Conservation (phyloP, 1,140 invertebrate genomes). For the Lasaia peninsularis region DNA sequence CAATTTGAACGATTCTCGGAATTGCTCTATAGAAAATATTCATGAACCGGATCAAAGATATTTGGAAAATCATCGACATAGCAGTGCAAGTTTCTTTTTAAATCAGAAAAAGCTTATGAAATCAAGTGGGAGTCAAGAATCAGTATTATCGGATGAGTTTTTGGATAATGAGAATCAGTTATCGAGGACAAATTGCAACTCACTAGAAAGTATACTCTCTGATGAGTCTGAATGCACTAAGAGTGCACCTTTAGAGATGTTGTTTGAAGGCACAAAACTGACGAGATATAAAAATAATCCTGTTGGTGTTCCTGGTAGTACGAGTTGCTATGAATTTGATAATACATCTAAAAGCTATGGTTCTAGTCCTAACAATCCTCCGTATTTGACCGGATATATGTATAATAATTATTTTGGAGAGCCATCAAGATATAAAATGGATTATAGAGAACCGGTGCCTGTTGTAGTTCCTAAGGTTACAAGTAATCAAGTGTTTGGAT, state of each 20-base stretch:
- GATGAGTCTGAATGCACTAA: conserved; percentile 88
- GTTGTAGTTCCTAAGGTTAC: conserved; percentile 40
- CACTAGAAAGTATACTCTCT: conserved; percentile 87
- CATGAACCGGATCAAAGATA: conserved; percentile 64
- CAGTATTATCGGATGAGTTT: conserved; percentile 84
- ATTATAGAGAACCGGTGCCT: conserved; percentile 29
- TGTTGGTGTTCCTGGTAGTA: conserved; percentile 59
- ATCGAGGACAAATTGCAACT: conserved; percentile 81
- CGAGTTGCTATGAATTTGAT: conserved; percentile 76
- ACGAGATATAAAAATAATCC: conserved; percentile 46
- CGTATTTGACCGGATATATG: conserved; percentile 63
- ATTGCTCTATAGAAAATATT: conserved; percentile 72
- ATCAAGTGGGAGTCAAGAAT: conserved; percentile 82
- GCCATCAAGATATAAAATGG: conserved; percentile 43
- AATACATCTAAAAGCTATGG: conserved; percentile 79
- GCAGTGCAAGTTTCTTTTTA: conserved; percentile 82
- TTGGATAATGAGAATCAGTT: conserved; percentile 79
- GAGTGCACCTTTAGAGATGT: conserved; percentile 84
- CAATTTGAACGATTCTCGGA: conserved; percentile 69
- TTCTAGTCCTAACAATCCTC: conserved; percentile 78
- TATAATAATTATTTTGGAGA: conserved; percentile 68
- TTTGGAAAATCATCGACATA: conserved; percentile 77
- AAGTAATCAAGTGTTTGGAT: conserved; percentile 54
- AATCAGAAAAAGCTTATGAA: conserved; percentile 79
- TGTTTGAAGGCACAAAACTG: conserved; percentile 77